Evolutionary conservation across 2,797 vertebrate genomes (phyloP).

Genomic region (Hoplostethus mediterraneus): DNA sequence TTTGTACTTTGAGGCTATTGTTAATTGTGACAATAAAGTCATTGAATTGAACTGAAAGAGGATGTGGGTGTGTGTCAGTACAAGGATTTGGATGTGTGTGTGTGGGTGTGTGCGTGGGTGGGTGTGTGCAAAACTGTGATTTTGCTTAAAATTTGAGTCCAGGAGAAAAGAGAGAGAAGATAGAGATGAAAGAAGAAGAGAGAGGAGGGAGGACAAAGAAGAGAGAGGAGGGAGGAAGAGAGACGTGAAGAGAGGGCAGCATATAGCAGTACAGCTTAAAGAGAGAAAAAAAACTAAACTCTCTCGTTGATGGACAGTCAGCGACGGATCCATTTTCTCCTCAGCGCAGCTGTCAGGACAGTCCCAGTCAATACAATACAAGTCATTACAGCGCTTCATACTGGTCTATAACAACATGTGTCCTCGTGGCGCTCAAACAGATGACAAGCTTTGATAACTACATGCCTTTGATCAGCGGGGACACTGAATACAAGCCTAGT

Average conservation of each 20-base stretch:
- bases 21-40: slow-evolving; percentile 70
- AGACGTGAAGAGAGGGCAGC: slow-evolving; percentile 29
- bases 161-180: slow-evolving; percentile 24
- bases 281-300: slow-evolving; percentile 31
- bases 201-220: slow-evolving; percentile 1
- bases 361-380: slow-evolving; percentile 64
- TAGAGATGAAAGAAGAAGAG: slow-evolving; percentile 36
- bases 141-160: slow-evolving; percentile 21
- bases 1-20: slow-evolving; percentile 54
- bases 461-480: slow-evolving; percentile 63
- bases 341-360: slow-evolving; percentile 58
- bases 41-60: slow-evolving; percentile 60
- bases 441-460: slow-evolving; percentile 73
- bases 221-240: slow-evolving; percentile 16
- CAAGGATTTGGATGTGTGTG: slow-evolving; percentile 30
- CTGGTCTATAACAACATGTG: slow-evolving; percentile 58
- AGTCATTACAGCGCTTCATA: slow-evolving; percentile 58
- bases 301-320: slow-evolving; percentile 70
- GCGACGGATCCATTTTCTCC: slow-evolving; percentile 66
- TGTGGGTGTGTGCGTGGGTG: slow-evolving; percentile 38
- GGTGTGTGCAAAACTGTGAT: slow-evolving; percentile 54
- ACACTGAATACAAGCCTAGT: slow-evolving; percentile 44
- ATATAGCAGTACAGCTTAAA: slow-evolving; percentile 31
- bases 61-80: slow-evolving; percentile 4
- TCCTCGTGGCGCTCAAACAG: slow-evolving; percentile 49